Evolutionary conservation across 2,113 vertebrate species (phyloP), one percentile per base, ranked within the genome.

Genomic region (Alexandromys fortis): DNA sequence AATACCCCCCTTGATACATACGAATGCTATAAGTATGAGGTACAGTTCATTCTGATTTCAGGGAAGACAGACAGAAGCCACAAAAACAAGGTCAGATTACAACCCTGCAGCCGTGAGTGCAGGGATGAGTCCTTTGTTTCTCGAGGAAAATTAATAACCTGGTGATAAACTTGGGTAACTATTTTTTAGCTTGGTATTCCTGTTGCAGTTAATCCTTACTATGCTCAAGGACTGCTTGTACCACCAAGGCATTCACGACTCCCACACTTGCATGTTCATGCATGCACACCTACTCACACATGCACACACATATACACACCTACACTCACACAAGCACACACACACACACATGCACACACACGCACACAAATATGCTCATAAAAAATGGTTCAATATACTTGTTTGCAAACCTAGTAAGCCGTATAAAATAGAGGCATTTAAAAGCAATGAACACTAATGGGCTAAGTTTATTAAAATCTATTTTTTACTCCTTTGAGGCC

Each of bases 391-490:
- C 86, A 22, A 12, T 73, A 82, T 33, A 47, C 47, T 86, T 94
- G 67, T 92, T 94, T 97, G 89, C 82, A 97, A 96, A 97, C 73
- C 79, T 78, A 83, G n/a, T 68, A 89, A 90, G 89, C 81, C 45
- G 17, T 92, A 87, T 89, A 92, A 97, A 92, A 96, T 42, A 96
- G 95, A 97, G 61, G 83, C 93, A 94, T 95, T 97, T 95, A 93
- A 95, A 96, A 95, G 92, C 91, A 85, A 97, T 96, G 86, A 95
- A 92, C 86, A 86, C 75, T 95, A 97, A 97, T 94, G 82, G 79
- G 47, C 38, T 86, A 88, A 76, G 91, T 83, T 97, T 97, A 97
- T 94, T 95, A 96, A 97, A 96, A 95, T 95, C 93, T 97, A 97
- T 96, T 95, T 96, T 95, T 87, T 94, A 67, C 89, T 96, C 92